phyloP scores from a whole-genome alignment of 2,113 vertebrate species.

The Grammomys dolichurus region DNA sequence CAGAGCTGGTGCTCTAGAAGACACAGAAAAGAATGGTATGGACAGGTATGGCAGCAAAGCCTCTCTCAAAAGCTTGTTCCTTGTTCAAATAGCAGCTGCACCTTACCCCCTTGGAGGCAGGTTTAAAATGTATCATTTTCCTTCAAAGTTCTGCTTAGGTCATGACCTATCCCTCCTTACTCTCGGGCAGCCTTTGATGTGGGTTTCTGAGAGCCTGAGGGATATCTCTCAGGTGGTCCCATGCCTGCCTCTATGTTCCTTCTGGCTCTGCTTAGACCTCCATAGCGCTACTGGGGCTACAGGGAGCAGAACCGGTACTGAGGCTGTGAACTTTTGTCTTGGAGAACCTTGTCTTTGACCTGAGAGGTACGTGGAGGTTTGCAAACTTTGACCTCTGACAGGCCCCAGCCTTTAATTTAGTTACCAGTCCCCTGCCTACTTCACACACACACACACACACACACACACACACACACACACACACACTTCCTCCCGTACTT shows the following conservation, averaged over 20 bases:
- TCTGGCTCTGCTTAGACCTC: too few relatives aligned
- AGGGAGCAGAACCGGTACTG: background rate
- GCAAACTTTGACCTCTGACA: background rate
- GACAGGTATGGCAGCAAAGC: too few relatives aligned
- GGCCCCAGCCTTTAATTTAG: background rate
- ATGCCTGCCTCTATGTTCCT: background rate
- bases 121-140: conserved; percentile 8
- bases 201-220: background rate
- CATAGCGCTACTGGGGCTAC: background rate
- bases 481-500: background rate
- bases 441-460: background rate
- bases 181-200: background rate
- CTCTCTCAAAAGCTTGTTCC: background rate
- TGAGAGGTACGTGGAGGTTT: background rate
- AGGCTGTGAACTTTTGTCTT: background rate
- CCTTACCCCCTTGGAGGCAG: background rate
- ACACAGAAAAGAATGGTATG: background rate
- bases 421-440: accelerated
- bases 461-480: background rate
- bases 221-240: background rate
- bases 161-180: background rate
- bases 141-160: background rate
- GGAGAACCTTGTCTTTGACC: background rate
- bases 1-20: too few relatives aligned
- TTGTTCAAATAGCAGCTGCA: background rate